phyloP scores from a whole-genome alignment of 1,140 invertebrate genomes.

The Drosophila bifasciata region DNA sequence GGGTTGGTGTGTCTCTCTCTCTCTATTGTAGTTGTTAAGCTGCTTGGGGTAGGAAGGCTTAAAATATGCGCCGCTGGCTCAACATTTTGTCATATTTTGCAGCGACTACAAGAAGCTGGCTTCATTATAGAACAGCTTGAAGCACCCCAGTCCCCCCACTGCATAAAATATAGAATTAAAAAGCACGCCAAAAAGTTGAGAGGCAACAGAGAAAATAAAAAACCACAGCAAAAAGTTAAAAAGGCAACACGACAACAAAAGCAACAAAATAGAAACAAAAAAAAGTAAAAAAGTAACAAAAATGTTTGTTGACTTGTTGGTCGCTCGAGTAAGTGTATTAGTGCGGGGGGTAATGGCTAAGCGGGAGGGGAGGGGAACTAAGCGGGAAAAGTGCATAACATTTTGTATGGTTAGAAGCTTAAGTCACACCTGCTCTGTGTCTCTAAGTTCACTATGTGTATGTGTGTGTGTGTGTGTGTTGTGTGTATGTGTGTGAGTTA shows the following conservation, averaged over 20 bases:
- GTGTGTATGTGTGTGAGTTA: not conserved
- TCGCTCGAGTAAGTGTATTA: slow-evolving; percentile 23
- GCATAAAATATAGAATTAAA: slow-evolving; percentile 69
- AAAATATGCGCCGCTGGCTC: slow-evolving; percentile 59
- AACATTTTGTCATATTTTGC: slow-evolving; percentile 71
- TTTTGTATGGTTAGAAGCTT: not conserved
- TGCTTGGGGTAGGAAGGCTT: slow-evolving; percentile 40
- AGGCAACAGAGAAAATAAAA: slow-evolving; percentile 18
- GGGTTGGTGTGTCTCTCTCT: slow-evolving; percentile 20
- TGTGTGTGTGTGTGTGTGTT: not conserved
- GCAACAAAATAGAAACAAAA: slow-evolving; percentile 44
- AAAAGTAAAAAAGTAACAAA: slow-evolving; percentile 24
- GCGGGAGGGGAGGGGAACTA: too few relatives aligned
- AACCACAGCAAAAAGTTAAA: slow-evolving; percentile 45
- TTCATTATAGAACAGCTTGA: slow-evolving; percentile 63
- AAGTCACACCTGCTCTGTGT: slow-evolving; percentile 37
- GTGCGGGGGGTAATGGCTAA: slow-evolving; percentile 25
- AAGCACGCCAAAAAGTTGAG: slow-evolving; percentile 43
- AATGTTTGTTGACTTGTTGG: slow-evolving; percentile 54
- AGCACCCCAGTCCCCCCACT: not conserved
- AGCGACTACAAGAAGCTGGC: slow-evolving; percentile 58
- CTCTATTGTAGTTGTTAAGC: slow-evolving; percentile 21
- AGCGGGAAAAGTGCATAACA: not conserved
- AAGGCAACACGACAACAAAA: slow-evolving; percentile 45
- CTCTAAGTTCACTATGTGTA: too few relatives aligned